Conservation (phyloP, 2,113 vertebrate genomes). For the Ciconia boyciana region DNA sequence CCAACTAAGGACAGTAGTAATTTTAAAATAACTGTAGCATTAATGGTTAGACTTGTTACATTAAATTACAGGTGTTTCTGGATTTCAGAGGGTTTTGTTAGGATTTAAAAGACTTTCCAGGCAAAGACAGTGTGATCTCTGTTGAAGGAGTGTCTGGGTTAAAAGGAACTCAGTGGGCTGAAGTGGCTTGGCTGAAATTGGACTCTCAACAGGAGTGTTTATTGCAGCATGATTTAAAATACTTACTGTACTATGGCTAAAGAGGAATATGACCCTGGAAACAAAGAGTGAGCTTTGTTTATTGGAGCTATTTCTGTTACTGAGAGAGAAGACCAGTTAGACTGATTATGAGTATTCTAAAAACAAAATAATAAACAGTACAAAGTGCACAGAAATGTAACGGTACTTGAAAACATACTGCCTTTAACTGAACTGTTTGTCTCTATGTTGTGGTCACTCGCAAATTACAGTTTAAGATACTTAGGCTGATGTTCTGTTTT, state of each 20-base stretch:
- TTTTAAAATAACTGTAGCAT: neutral
- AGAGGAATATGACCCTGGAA: neutral
- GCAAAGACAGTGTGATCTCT: conserved; percentile 12
- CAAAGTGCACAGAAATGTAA: neutral
- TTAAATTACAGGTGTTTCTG: neutral
- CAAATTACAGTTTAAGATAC: conserved; percentile 40
- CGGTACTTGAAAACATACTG: neutral
- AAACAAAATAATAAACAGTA: conserved; percentile 9
- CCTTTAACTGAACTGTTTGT: neutral
- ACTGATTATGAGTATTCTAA: neutral
- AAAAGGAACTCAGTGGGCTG: neutral
- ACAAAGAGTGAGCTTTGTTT: neutral
- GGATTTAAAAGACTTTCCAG: neutral
- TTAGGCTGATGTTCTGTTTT: conserved; percentile 44
- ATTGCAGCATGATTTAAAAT: neutral
- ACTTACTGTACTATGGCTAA: neutral
- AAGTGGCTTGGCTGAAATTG: conserved; percentile 26
- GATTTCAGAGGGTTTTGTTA: neutral
- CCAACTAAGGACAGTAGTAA: neutral
- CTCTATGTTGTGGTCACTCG: neutral
- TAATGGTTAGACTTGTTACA: neutral
- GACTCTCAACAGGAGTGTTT: neutral
- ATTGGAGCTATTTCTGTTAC: neutral
- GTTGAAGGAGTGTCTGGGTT: conserved; percentile 3
- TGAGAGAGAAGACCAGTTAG: neutral